phyloP scores from a whole-genome alignment of 2,113 vertebrate genomes.

The Panthera leo region DNA sequence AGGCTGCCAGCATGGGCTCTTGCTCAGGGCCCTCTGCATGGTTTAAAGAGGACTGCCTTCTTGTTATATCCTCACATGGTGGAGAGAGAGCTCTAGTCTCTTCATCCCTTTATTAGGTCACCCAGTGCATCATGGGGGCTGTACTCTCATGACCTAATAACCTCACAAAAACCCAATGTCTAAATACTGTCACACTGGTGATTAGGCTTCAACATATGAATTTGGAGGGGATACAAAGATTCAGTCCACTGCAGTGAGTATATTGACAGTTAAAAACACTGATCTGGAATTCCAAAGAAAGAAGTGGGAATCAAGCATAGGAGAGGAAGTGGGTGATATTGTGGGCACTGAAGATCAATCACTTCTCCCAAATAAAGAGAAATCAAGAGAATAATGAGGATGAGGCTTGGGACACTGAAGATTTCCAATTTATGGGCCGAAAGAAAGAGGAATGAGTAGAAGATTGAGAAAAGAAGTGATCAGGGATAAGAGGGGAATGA shows the following conservation, averaged over 20 bases:
- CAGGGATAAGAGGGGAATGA: background rate
- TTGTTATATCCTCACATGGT: background rate
- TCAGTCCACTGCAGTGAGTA: background rate
- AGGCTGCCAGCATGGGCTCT: background rate
- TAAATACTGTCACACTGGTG: background rate
- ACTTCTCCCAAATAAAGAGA: background rate
- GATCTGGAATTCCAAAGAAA: background rate
- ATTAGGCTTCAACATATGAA: background rate
- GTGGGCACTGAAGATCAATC: background rate
- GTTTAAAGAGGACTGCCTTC: background rate
- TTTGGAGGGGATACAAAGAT: background rate
- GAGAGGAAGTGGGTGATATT: background rate
- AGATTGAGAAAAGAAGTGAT: background rate
- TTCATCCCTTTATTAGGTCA: background rate
- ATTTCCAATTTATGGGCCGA: background rate
- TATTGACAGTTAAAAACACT: background rate
- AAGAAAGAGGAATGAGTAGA: background rate
- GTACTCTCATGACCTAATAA: background rate
- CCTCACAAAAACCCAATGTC: background rate
- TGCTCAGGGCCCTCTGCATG: background rate
- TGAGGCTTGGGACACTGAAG: background rate
- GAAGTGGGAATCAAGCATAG: background rate
- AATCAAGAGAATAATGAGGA: background rate
- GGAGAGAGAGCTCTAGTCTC: background rate
- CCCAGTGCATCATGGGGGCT: background rate